phyloP scores from a whole-genome alignment of 2,797 vertebrate genomes.

The Champsocephalus esox region DNA sequence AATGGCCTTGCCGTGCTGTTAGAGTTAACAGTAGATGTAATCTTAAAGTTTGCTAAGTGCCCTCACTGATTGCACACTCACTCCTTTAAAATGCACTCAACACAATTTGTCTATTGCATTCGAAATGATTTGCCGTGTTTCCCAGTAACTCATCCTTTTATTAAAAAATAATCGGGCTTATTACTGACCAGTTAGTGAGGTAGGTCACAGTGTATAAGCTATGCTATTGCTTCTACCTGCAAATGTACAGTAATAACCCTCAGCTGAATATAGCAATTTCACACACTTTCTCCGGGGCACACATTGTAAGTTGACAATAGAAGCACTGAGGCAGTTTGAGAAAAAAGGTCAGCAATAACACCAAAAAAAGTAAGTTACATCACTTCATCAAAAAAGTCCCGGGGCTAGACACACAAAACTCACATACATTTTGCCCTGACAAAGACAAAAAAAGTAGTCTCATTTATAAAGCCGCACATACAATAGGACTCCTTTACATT shows the following conservation, averaged over 20 bases:
- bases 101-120: not conserved
- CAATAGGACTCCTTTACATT: not conserved
- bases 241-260: conserved; percentile 8
- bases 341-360: not conserved
- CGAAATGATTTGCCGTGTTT: not conserved
- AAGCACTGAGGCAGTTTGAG: not conserved
- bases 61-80: not conserved
- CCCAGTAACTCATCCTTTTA: not conserved
- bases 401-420: not conserved
- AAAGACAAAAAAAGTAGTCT: not conserved
- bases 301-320: not conserved
- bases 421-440: not conserved
- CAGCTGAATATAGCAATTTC: conserved; percentile 8
- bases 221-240: not conserved
- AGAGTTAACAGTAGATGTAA: conserved; percentile 8
- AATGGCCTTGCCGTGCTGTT: conserved; percentile 24
- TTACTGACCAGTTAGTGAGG: conserved; percentile 13
- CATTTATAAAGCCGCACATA: not conserved
- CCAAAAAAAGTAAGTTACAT: not conserved
- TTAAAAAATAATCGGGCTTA: not conserved
- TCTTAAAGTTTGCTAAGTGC: conserved; percentile 10
- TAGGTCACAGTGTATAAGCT: not conserved
- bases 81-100: conserved; percentile 4
- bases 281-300: not conserved
- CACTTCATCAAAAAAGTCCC: not conserved